A percentile compares a stretch with the other conserved stretches of the same genome.
Evolutionary conservation across 2,797 vertebrate species (phyloP).

Genomic region (Phataginus tetradactyla): DNA sequence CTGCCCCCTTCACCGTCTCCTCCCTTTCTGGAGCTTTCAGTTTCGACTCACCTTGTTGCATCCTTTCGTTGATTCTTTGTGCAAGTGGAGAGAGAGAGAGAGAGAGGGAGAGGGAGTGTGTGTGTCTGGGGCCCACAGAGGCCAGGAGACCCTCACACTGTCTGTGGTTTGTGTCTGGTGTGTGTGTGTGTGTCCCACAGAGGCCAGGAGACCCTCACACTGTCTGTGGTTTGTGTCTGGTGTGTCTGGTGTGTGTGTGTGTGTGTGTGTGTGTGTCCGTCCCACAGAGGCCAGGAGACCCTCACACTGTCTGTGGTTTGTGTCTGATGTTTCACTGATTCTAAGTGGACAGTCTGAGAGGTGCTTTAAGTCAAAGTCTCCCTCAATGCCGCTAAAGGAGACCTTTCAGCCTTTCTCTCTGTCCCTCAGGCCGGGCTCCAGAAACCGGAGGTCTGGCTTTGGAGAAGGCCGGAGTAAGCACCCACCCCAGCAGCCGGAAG

Average conservation of each 20-base stretch:
- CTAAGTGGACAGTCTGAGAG: not conserved
- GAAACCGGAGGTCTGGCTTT: constrained; percentile 91
- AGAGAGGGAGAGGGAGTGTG: not conserved
- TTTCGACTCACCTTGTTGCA: not conserved
- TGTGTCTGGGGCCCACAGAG: not conserved
- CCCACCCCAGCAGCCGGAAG: constrained; percentile 90
- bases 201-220: not conserved
- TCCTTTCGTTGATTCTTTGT: not conserved
- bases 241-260: not conserved
- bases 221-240: not conserved
- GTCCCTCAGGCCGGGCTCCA: constrained; percentile 91
- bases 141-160: not conserved
- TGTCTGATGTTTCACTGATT: not conserved
- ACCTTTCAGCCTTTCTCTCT: not conserved
- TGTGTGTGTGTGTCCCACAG: too few relatives aligned
- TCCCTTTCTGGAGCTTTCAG: not conserved
- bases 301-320: not conserved
- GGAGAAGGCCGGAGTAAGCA: constrained; percentile 88
- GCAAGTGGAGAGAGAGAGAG: not conserved
- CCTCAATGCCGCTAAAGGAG: not conserved
- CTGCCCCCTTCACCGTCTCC: not conserved
- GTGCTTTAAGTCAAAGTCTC: not conserved
- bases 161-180: too few relatives aligned
- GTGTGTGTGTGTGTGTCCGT: accelerated
- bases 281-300: not conserved